A percentile compares a stretch with the other conserved stretches of the same genome.
These are phyloP conservation scores for Epistrophe eligans DNA, from an alignment of 2,888 invertebrate genomes.

Conservation along the genomic window DNA sequence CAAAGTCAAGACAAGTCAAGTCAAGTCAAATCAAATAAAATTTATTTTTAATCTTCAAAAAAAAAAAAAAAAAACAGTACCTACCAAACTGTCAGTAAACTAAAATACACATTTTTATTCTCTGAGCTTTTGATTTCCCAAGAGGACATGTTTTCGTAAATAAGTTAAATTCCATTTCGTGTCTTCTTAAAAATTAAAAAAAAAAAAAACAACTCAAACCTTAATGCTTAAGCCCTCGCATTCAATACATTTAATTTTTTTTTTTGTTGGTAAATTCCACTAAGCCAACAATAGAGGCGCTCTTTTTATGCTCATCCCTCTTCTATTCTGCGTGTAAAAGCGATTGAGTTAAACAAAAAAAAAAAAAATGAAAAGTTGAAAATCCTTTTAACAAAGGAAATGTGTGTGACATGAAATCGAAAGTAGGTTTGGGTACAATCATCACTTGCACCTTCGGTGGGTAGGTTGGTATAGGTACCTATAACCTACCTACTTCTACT, in stretches of 20 bases:
- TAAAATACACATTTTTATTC: conserved; percentile 8
- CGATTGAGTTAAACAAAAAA: conserved; percentile 15
- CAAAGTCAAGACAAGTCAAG: conserved; percentile 17
- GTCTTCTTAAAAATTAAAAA: background rate
- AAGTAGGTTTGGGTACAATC: background rate
- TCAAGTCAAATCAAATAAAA: background rate
- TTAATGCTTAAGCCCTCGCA: conserved; percentile 1
- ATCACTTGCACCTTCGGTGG: background rate
- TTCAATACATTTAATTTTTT: background rate
- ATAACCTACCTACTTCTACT: background rate
- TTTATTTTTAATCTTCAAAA: background rate
- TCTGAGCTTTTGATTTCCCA: conserved; percentile 53
- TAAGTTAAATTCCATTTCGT: conserved; percentile 32
- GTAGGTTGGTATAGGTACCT: background rate
- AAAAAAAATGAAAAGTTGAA: conserved; percentile 41
- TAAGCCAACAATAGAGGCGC: conserved; percentile 28
- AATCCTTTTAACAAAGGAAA: conserved; percentile 40
- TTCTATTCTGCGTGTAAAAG: conserved; percentile 1
- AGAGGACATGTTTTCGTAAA: conserved; percentile 33
- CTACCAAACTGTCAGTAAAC: conserved; percentile 24
- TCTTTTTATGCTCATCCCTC: background rate
- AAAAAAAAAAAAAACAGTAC: background rate
- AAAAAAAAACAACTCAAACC: conserved; percentile 3
- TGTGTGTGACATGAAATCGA: conserved; percentile 52
- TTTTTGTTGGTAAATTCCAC: background rate